These are phyloP conservation scores for Pogonophryne albipinna DNA, from an alignment of 2,797 vertebrate species.

Conservation along the genomic window DNA sequence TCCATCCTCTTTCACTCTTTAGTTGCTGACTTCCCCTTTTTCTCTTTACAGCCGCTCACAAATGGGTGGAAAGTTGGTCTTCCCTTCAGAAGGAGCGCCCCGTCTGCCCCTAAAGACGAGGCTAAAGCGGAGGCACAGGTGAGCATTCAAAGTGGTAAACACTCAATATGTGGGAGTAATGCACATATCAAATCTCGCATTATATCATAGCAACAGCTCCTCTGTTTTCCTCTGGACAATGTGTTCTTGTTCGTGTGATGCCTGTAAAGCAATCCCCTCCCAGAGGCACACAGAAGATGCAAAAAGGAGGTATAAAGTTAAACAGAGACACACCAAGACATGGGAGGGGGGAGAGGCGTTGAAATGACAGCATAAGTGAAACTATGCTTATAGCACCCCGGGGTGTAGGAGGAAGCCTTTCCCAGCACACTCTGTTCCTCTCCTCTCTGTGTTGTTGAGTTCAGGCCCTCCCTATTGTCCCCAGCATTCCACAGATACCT, in stretches of 20 bases:
- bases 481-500: slow-evolving; percentile 63
- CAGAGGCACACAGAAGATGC: background rate
- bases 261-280: slow-evolving; percentile 38
- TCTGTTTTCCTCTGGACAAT: slow-evolving; percentile 2
- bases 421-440: slow-evolving; percentile 61
- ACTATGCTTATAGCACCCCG: slow-evolving; percentile 25
- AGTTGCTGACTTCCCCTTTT: slow-evolving; percentile 47
- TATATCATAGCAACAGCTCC: background rate
- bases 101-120: slow-evolving; percentile 43
- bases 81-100: slow-evolving; percentile 71
- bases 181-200: background rate
- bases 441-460: slow-evolving; percentile 38
- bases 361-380: background rate
- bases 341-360: background rate
- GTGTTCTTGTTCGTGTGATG: background rate
- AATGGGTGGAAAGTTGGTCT: slow-evolving; percentile 74
- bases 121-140: slow-evolving; percentile 68
- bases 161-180: background rate
- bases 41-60: slow-evolving; percentile 59
- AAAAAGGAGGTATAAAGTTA: slow-evolving; percentile 22
- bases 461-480: slow-evolving; percentile 55
- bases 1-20: slow-evolving; percentile 15
- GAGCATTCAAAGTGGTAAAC: slow-evolving; percentile 29
- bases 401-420: slow-evolving; percentile 33
- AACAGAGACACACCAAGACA: slow-evolving; percentile 13